Base-by-base conservation (phyloP, 2,797 vertebrate species). In the Sus cebifrons region DNA sequence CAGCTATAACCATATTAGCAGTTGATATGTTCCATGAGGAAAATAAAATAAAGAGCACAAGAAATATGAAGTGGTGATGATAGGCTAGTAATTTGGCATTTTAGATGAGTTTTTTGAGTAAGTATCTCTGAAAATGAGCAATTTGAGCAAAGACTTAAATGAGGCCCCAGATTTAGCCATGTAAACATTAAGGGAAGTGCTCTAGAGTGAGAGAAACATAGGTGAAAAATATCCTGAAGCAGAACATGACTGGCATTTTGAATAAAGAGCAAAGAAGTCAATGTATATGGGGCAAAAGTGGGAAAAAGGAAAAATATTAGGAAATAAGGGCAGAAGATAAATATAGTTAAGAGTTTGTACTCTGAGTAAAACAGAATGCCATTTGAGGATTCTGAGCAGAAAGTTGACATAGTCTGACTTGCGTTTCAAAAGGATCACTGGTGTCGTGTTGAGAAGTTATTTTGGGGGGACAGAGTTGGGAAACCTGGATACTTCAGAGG, bases 281-380 rank as follows among this genome's bases (percentile, higher is more conserved):
- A 36, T 89, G 12, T 62, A 11, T 11, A 13, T 44, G 49, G 18
- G 65, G 25, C 15, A 67, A 67, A 86, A 86, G 25, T 68, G 20
- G 27, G 18, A 74, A 74, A 75, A 79, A 40, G 23, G 21, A 23
- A 81, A 74, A 52, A 16, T 27, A 74, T 74, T 65, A 89, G 60
- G 32, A 81, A 56, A 73, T n/a, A 40, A 67, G 2, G 29, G 3
- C 15, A 85, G 14, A 95, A 73, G 29, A 32, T 25, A 32, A 65
- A 13, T 2, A 2, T 73, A 0, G 3, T 4, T n/a, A 27, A 36
- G 7, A 3, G 16, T 36, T 32, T 40, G 27, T 21, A 44, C 7
- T 78, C 20, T 52, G 20, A 58, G 8, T 58, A 70, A 88, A 95
- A 70, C 27, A 23, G 29, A 8, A 21, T 68, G 11, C 29, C 6